A percentile compares a stretch with the other conserved stretches of the same genome.
These are phyloP conservation scores for Clusia tigrina DNA, from an alignment of 2,888 invertebrate species.

Conservation along the genomic window DNA sequence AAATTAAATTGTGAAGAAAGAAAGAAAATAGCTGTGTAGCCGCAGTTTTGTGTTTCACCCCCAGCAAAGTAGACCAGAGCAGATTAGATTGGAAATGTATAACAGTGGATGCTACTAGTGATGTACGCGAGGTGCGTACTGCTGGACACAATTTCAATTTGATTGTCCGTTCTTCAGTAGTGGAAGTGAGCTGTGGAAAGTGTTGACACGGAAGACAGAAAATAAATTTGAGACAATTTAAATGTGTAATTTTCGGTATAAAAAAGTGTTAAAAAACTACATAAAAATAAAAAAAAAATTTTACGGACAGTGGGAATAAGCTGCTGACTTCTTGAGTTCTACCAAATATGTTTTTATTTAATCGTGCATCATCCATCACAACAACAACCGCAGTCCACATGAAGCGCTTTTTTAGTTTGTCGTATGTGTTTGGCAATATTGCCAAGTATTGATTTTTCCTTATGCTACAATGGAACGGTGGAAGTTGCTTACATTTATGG, in stretches of 20 bases:
- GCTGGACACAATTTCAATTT: neutral
- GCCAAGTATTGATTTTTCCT: slow-evolving; percentile 11
- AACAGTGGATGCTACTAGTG: neutral
- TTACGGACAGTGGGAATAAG: neutral
- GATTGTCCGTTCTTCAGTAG: neutral
- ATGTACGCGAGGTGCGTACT: neutral
- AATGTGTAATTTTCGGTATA: too few species aligned
- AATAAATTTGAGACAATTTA: neutral
- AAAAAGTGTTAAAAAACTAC: neutral
- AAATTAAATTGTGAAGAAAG: too few species aligned
- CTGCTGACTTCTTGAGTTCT: neutral
- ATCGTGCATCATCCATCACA: neutral
- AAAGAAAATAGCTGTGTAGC: too few species aligned
- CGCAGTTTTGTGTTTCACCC: neutral
- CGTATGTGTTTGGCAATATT: neutral
- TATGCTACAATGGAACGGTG: neutral
- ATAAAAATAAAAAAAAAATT: neutral
- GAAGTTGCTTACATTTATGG: neutral
- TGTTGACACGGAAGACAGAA: neutral
- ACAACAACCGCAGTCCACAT: neutral
- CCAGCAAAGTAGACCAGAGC: neutral
- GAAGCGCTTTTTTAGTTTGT: neutral
- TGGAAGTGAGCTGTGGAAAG: neutral
- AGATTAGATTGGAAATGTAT: too few species aligned
- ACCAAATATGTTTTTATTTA: neutral